Conservation (phyloP, 2,888 invertebrate genomes). For the Phortica okadai region DNA sequence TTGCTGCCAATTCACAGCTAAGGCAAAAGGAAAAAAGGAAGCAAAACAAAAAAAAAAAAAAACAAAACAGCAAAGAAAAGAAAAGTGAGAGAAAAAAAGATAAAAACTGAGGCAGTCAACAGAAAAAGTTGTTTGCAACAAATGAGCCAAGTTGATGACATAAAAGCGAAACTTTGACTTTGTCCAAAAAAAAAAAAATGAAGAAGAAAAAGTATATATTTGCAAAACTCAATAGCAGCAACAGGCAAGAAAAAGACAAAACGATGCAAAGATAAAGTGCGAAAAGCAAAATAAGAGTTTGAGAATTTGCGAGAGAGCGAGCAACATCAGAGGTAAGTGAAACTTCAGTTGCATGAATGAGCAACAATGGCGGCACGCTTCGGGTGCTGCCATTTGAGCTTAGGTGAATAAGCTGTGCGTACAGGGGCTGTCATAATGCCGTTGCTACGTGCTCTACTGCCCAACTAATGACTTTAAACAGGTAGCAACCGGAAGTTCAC, state of each 20-base stretch:
- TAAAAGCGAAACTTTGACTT: slow-evolving; percentile 31
- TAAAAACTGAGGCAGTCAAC: slow-evolving; percentile 31
- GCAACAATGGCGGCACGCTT: neutral
- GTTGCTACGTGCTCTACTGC: slow-evolving; percentile 1
- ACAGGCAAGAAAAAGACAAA: neutral
- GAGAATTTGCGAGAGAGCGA: too few relatives aligned
- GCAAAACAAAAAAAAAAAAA: slow-evolving; percentile 2
- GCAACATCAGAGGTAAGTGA: too few relatives aligned
- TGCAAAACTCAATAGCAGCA: slow-evolving; percentile 1
- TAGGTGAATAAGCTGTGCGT: too few relatives aligned
- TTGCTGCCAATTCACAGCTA: neutral
- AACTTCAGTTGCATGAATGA: neutral
- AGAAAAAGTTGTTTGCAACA: slow-evolving; percentile 30
- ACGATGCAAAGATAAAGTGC: neutral
- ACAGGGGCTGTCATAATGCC: neutral
- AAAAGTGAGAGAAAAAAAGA: neutral
- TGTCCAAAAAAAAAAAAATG: neutral
- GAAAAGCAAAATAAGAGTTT: too few relatives aligned
- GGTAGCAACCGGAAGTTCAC: neutral
- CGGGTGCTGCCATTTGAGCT: neutral
- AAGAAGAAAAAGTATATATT: neutral
- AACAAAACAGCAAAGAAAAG: neutral
- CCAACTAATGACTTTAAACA: slow-evolving; percentile 21
- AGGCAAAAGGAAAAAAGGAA: neutral
- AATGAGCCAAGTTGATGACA: slow-evolving; percentile 33